Percentiles rank a stretch among this genome's conserved stretches.
Evolutionary conservation across 2,113 vertebrate genomes (phyloP).

Genomic region (Boulengeromyrus knoepffleri): DNA sequence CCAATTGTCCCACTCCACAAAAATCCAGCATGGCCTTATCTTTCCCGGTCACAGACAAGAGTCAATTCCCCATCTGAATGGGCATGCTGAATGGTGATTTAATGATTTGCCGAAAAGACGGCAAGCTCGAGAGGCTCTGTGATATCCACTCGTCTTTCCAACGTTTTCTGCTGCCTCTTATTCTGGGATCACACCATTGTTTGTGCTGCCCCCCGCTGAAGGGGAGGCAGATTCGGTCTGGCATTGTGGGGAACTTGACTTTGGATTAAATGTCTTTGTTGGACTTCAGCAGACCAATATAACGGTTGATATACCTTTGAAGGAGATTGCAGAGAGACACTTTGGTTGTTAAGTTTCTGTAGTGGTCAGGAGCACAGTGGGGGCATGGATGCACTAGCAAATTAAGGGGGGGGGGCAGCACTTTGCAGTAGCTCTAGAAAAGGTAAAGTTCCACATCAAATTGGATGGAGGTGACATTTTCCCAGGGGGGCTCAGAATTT

Average conservation of each 20-base stretch:
- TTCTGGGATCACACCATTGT: not conserved
- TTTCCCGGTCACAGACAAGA: slow-evolving; percentile 12
- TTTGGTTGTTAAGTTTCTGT: not conserved
- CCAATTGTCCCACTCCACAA: not conserved
- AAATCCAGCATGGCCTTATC: not conserved
- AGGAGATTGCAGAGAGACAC: not conserved
- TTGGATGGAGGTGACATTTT: not conserved
- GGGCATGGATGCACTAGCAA: not conserved
- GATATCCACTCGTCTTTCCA: not conserved
- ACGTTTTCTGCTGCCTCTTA: not conserved
- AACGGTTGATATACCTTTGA: not conserved
- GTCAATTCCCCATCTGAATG: not conserved
- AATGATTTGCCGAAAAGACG: not conserved
- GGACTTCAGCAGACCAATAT: not conserved
- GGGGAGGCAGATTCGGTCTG: not conserved
- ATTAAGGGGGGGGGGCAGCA: not conserved
- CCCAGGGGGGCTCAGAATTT: not conserved
- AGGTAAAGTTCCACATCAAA: not conserved
- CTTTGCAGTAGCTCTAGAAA: not conserved
- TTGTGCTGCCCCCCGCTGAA: not conserved
- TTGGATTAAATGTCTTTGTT: not conserved
- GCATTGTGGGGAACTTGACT: not conserved
- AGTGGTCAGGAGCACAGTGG: not conserved
- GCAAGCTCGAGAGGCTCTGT: not conserved
- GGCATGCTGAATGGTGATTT: not conserved